These are phyloP conservation scores for Scortum barcoo DNA, from an alignment of 2,113 vertebrate species.

Conservation along the genomic window DNA sequence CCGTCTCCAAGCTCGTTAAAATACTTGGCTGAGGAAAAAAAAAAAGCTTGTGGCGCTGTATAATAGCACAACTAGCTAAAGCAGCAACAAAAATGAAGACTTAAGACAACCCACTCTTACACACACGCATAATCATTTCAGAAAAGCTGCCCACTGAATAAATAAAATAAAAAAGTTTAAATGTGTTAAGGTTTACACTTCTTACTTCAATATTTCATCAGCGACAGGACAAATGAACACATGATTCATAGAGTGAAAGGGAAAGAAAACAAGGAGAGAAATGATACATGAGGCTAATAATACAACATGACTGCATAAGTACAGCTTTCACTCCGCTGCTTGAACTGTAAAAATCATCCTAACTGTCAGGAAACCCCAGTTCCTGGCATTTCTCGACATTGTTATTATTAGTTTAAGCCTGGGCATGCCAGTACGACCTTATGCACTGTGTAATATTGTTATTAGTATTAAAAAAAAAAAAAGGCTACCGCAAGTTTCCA, in stretches of 20 bases:
- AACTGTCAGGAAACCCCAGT: slow-evolving; percentile 66
- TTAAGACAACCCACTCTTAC: slow-evolving; percentile 11
- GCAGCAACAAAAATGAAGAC: slow-evolving; percentile 51
- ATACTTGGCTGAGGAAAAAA: slow-evolving; percentile 55
- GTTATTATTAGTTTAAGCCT: slow-evolving; percentile 70
- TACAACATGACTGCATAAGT: slow-evolving; percentile 49
- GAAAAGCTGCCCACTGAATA: slow-evolving; percentile 29
- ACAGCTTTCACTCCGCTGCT: slow-evolving; percentile 39
- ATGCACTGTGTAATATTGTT: slow-evolving; percentile 54
- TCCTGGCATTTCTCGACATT: slow-evolving; percentile 54
- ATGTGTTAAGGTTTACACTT: slow-evolving; percentile 11
- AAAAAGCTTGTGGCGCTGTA: slow-evolving; percentile 49
- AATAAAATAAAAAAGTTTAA: slow-evolving; percentile 16
- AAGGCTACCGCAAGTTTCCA: slow-evolving; percentile 70
- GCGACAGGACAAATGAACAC: slow-evolving; percentile 15
- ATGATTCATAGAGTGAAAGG: slow-evolving; percentile 19
- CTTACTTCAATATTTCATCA: slow-evolving; percentile 20
- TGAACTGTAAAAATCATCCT: slow-evolving; percentile 50
- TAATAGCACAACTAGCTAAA: slow-evolving; percentile 68
- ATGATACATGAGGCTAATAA: slow-evolving; percentile 47
- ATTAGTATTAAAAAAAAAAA: slow-evolving; percentile 50
- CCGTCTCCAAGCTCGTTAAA: slow-evolving; percentile 73
- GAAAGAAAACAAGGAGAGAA: neutral
- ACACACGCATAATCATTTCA: slow-evolving; percentile 19
- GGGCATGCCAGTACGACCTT: slow-evolving; percentile 36